Conservation (phyloP, 2,797 vertebrate genomes). For the Telmatherina bonti region DNA sequence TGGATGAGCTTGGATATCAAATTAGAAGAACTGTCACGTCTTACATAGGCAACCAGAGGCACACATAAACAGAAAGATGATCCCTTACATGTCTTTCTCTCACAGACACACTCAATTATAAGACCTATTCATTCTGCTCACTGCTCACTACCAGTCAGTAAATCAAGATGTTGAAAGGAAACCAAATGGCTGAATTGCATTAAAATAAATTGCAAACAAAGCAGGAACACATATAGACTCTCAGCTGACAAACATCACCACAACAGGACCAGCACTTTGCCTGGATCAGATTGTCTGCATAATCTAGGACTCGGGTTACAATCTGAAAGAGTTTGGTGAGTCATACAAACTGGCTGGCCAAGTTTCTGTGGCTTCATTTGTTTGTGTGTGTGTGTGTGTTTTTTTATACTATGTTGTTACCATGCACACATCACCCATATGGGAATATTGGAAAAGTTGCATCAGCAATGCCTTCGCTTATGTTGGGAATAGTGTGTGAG, state of each 20-base stretch:
- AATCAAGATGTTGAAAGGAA: slow-evolving; percentile 49
- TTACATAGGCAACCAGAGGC: slow-evolving; percentile 22
- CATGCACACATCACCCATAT: background rate
- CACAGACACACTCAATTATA: slow-evolving; percentile 21
- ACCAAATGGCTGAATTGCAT: slow-evolving; percentile 44
- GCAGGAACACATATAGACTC: slow-evolving; percentile 29
- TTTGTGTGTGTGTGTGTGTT: background rate
- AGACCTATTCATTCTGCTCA: slow-evolving; percentile 35
- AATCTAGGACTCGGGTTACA: slow-evolving; percentile 23
- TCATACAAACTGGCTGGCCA: background rate
- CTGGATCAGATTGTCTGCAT: slow-evolving; percentile 13
- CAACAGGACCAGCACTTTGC: slow-evolving; percentile 16
- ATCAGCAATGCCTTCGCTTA: slow-evolving; percentile 32
- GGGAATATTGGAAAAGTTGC: slow-evolving; percentile 20
- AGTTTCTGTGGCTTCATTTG: slow-evolving; percentile 8
- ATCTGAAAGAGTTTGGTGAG: slow-evolving; percentile 20
- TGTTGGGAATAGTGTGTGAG: slow-evolving; percentile 8
- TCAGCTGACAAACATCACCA: slow-evolving; percentile 46
- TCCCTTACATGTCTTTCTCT: slow-evolving; percentile 23
- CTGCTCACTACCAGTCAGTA: slow-evolving; percentile 24
- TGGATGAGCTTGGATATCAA: slow-evolving; percentile 32
- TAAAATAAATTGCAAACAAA: slow-evolving; percentile 63
- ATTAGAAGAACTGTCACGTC: slow-evolving; percentile 48
- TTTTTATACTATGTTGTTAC: background rate
- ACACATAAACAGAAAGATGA: slow-evolving; percentile 18